phyloP scores from a whole-genome alignment of 30 jellyfish, hydroid and myxozoan species.

The Aurelia aurita complex sp. Pacific region DNA sequence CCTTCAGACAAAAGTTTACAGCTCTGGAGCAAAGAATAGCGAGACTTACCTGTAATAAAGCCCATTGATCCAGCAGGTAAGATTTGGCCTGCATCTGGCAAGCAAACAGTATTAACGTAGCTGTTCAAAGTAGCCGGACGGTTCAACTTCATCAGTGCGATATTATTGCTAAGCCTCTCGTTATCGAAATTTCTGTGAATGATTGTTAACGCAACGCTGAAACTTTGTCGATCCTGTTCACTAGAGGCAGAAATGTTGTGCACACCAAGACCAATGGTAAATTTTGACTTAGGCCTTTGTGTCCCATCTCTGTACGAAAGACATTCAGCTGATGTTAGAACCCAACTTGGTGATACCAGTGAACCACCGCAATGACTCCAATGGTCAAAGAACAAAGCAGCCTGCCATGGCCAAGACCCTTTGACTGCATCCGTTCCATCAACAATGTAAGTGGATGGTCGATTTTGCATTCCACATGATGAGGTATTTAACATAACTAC shows the following conservation, averaged over 20 bases:
- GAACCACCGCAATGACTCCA: neutral
- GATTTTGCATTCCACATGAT: neutral
- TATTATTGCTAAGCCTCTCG: neutral
- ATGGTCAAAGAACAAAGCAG: neutral
- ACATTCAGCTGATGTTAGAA: neutral
- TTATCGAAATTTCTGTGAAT: neutral
- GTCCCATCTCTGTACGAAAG: neutral
- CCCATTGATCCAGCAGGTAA: neutral
- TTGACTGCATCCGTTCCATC: neutral
- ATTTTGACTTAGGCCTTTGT: neutral
- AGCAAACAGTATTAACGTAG: neutral
- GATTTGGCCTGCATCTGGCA: neutral
- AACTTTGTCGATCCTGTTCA: neutral
- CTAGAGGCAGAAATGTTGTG: neutral
- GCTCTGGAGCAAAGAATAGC: too few relatives aligned
- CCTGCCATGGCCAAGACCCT: slow-evolving; percentile 17
- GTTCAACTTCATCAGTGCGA: neutral
- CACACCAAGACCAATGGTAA: neutral
- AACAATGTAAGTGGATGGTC: neutral
- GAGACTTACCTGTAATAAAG: neutral
- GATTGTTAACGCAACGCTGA: neutral
- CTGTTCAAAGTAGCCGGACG: neutral
- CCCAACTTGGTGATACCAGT: neutral
- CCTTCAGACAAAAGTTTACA: too few relatives aligned
- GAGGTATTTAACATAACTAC: neutral